Evolutionary conservation across 1,140 invertebrate genomes (phyloP).

Genomic region (Solenopsis invicta): DNA sequence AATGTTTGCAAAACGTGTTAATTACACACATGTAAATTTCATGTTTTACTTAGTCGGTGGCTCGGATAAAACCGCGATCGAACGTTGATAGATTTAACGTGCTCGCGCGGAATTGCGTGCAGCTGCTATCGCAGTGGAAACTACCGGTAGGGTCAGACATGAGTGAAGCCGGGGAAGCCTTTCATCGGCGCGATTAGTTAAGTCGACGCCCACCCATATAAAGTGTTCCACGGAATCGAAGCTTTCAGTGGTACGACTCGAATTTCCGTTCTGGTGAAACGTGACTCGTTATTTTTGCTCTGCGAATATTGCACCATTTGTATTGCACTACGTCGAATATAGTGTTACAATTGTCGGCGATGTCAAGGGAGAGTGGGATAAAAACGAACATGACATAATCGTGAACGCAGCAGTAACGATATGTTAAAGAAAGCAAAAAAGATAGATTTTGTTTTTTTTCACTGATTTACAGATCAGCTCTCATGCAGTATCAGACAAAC

Average conservation of each 20-base stretch:
- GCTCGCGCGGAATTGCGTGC: slow-evolving; percentile 72
- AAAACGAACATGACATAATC: no score
- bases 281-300: slow-evolving; percentile 10
- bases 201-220: slow-evolving; percentile 82
- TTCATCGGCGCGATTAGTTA: slow-evolving; percentile 81
- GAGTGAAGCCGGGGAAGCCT: slow-evolving; percentile 83
- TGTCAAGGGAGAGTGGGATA: background rate
- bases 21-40: slow-evolving; percentile 28
- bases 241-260: slow-evolving; percentile 29
- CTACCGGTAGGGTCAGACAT: slow-evolving; percentile 77
- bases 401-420: no score
- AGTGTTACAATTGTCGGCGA: background rate
- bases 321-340: background rate
- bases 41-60: background rate
- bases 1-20: background rate
- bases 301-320: slow-evolving; percentile 12
- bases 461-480: no score
- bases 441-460: no score
- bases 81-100: slow-evolving; percentile 66
- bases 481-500: no score
- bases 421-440: no score
- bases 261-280: slow-evolving; percentile 32
- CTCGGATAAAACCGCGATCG: slow-evolving; percentile 10
- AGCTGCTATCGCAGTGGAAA: slow-evolving; percentile 53
- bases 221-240: slow-evolving; percentile 54